Conservation (phyloP, 2,888 invertebrate species). For the Aphodius granarius region DNA sequence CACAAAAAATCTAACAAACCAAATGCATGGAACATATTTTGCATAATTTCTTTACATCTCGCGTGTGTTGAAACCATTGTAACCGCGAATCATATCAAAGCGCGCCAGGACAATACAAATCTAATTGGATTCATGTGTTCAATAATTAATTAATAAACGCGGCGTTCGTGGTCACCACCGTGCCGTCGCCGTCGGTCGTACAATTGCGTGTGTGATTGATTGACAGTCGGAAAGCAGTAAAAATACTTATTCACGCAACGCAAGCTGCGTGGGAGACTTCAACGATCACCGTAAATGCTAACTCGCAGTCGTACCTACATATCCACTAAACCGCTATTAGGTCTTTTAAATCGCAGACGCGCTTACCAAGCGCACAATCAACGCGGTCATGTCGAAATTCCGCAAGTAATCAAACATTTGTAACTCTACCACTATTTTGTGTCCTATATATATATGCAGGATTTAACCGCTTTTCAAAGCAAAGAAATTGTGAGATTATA, state of each 20-base stretch:
- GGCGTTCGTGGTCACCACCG: not conserved
- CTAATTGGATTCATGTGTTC: constrained; percentile 12
- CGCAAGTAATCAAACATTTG: not conserved
- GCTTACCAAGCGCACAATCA: not conserved
- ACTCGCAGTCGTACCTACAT: not conserved
- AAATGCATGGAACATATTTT: too few relatives aligned
- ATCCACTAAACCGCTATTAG: not conserved
- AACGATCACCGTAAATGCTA: constrained; percentile 7
- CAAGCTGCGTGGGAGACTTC: constrained; percentile 12
- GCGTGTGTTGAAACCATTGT: not conserved
- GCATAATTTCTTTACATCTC: too few relatives aligned
- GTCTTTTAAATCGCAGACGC: not conserved
- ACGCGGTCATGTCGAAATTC: not conserved
- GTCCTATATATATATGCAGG: too few relatives aligned
- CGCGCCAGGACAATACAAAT: constrained; percentile 1
- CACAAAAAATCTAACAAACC: too few relatives aligned
- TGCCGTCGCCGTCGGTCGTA: not conserved
- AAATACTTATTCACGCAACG: constrained; percentile 5
- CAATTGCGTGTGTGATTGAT: constrained; percentile 10
- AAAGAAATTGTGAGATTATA: too few relatives aligned
- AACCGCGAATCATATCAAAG: not conserved
- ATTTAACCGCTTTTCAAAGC: too few relatives aligned
- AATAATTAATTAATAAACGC: constrained; percentile 9
- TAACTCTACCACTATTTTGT: too few relatives aligned
- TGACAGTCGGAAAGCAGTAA: not conserved